phyloP scores from a whole-genome alignment of 2,797 vertebrate species.

The Falco cherrug region DNA sequence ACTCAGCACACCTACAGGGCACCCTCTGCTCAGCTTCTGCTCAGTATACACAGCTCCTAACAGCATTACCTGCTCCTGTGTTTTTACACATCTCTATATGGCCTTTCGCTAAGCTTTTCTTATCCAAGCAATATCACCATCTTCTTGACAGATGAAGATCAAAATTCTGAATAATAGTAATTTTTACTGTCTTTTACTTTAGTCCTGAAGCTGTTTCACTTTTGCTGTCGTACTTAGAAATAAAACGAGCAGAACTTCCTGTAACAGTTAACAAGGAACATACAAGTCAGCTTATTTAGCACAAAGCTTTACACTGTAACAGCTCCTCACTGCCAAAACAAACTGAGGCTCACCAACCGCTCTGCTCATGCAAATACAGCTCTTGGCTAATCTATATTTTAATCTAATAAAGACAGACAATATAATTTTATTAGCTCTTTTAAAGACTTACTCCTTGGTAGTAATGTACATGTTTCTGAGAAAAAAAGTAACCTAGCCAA shows the following conservation, averaged over 20 bases:
- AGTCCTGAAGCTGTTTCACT: background rate
- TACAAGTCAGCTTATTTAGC: background rate
- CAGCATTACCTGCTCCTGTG: background rate
- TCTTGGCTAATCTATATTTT: background rate
- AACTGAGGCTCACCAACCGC: background rate
- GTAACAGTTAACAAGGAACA: background rate
- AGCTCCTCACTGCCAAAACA: constrained; percentile 24
- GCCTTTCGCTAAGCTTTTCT: background rate
- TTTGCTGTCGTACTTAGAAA: background rate
- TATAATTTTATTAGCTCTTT: background rate
- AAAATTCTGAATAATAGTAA: background rate
- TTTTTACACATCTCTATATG: background rate
- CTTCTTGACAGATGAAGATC: background rate
- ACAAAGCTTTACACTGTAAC: background rate
- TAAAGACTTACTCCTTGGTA: background rate
- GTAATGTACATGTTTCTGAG: background rate
- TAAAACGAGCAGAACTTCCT: background rate
- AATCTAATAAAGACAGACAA: background rate
- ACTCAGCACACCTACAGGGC: constrained; percentile 32
- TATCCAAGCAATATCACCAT: background rate
- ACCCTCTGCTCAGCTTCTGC: background rate
- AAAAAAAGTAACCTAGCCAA: background rate
- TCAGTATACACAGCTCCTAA: background rate
- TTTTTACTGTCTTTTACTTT: background rate
- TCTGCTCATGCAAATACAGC: background rate